Evolutionary conservation across 1,140 invertebrate genomes (phyloP).

Genomic region (Lasaia peninsularis): DNA sequence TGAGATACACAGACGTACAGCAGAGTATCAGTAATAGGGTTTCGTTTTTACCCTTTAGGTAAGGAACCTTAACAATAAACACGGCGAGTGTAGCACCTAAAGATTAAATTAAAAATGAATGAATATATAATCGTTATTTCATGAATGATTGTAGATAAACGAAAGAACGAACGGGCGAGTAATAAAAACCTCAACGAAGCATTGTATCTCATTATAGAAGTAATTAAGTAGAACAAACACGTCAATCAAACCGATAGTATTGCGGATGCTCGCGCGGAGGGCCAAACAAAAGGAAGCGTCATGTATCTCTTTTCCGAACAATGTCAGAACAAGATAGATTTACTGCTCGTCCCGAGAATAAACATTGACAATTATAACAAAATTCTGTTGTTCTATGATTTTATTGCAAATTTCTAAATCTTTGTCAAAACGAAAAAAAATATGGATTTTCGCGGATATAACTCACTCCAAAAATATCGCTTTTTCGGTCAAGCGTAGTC

Average conservation of each 20-base stretch:
- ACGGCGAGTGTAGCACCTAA: too few species aligned
- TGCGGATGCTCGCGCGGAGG: constrained; percentile 29
- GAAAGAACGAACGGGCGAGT: constrained; percentile 19
- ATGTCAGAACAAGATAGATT: constrained; percentile 22
- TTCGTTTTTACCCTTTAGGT: too few species aligned
- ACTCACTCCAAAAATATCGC: too few species aligned
- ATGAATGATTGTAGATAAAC: constrained; percentile 18
- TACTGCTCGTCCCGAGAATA: constrained; percentile 34
- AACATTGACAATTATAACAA: constrained; percentile 16
- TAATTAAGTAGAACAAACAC: constrained; percentile 49
- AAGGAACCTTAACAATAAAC: too few species aligned
- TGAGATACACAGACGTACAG: too few species aligned
- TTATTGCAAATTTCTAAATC: not conserved
- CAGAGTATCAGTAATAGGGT: too few species aligned
- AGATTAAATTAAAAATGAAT: too few species aligned
- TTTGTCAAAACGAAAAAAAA: too few species aligned
- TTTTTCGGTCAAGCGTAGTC: too few species aligned
- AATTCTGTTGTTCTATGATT: not conserved
- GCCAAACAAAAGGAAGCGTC: constrained; percentile 38
- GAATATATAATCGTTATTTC: not conserved
- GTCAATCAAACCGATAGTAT: constrained; percentile 44
- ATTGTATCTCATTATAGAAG: constrained; percentile 40
- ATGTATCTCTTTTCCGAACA: constrained; percentile 41
- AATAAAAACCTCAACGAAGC: constrained; percentile 38
- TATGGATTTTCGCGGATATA: too few species aligned